Percentiles rank a stretch among this genome's conserved stretches.
These are phyloP conservation scores for Ceratosolen solmsi DNA, from an alignment of 1,140 invertebrate genomes.

Conservation along the genomic window DNA sequence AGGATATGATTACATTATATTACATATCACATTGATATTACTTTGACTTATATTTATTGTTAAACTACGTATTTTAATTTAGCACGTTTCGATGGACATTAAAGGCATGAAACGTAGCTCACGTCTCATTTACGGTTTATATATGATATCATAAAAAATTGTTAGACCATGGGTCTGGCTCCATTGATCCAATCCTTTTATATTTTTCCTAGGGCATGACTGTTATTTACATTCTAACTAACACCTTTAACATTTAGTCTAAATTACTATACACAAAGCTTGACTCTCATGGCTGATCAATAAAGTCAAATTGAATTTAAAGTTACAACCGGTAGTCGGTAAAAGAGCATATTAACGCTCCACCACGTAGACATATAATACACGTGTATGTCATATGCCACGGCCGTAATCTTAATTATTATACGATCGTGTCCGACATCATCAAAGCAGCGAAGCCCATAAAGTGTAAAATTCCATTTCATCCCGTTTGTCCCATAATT, in stretches of 20 bases:
- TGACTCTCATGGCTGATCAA: background rate
- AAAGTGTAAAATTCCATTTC: constrained; percentile 11
- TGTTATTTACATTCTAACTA: background rate
- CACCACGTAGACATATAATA: background rate
- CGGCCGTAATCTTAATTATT: constrained; percentile 35
- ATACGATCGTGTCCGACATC: constrained; percentile 14
- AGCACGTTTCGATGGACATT: no score
- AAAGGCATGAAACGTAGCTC: background rate
- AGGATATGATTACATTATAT: no score
- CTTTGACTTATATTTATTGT: no score
- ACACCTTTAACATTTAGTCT: no score
- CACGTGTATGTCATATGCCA: background rate
- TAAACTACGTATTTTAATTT: no score
- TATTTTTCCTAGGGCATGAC: background rate
- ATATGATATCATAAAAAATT: background rate
- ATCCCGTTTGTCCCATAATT: constrained; percentile 14
- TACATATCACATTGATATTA: no score
- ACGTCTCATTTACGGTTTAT: background rate
- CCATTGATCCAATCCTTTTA: no score
- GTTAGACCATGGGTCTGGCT: background rate
- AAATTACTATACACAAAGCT: no score
- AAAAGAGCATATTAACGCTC: constrained; percentile 18
- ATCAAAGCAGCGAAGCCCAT: background rate
- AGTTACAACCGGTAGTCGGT: background rate
- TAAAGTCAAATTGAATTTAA: constrained; percentile 26